A percentile compares a stretch with the other conserved stretches of the same genome.
Conservation (phyloP, 2,888 invertebrate species). For the Dryobotodes eremita region DNA sequence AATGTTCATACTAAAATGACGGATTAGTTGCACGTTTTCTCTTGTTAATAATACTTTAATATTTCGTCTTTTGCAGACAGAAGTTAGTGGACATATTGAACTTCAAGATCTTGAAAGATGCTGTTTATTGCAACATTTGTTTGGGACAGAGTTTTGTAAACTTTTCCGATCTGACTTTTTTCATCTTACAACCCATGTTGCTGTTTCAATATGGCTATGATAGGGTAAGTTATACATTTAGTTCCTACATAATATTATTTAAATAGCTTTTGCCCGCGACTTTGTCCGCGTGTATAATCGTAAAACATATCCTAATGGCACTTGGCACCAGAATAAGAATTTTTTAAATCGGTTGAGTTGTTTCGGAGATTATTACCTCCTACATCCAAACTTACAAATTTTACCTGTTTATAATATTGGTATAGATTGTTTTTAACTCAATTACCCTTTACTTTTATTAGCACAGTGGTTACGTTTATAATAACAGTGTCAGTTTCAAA, state of each 20-base stretch:
- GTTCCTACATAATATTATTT: not conserved
- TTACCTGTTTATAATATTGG: too few relatives aligned
- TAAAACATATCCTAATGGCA: too few relatives aligned
- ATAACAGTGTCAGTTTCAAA: not conserved
- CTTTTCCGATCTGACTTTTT: slow-evolving; percentile 92
- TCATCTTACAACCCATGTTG: slow-evolving; percentile 92
- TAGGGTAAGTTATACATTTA: slow-evolving; percentile 71
- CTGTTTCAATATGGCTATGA: slow-evolving; percentile 90
- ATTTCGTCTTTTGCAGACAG: slow-evolving; percentile 48
- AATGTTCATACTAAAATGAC: not conserved
- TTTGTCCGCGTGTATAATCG: too few relatives aligned
- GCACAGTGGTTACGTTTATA: not conserved
- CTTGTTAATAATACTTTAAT: not conserved
- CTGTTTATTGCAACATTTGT: slow-evolving; percentile 90
- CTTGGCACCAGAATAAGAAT: too few relatives aligned
- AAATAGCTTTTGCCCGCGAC: too few relatives aligned
- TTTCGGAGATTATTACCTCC: too few relatives aligned
- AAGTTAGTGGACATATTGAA: slow-evolving; percentile 77
- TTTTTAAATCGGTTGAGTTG: too few relatives aligned
- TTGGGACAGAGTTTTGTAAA: slow-evolving; percentile 91
- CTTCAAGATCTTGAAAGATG: slow-evolving; percentile 88
- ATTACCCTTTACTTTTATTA: not conserved
- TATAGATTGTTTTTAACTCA: not conserved
- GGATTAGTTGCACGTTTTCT: not conserved
- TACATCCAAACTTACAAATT: too few relatives aligned